A percentile compares a stretch with the other conserved stretches of the same genome.
These are phyloP conservation scores for Petroica traversi DNA, from an alignment of 2,113 vertebrate genomes.

Conservation along the genomic window DNA sequence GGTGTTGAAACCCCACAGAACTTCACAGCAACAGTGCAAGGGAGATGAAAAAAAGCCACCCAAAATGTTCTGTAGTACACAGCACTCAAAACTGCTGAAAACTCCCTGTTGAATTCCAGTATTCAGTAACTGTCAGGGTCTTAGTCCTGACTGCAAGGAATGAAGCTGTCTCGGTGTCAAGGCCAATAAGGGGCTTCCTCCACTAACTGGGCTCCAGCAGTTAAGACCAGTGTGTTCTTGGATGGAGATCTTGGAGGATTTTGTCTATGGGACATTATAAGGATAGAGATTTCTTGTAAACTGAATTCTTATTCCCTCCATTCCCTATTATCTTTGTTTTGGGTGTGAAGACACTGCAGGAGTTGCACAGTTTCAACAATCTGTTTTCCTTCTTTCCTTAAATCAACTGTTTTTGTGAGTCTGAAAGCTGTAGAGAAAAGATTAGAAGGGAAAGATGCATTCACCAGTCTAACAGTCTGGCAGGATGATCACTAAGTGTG, in stretches of 20 bases:
- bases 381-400: not conserved
- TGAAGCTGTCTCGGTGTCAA: not conserved
- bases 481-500: not conserved
- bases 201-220: not conserved
- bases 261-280: not conserved
- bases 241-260: not conserved
- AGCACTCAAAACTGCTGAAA: not conserved
- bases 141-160: not conserved
- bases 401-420: not conserved
- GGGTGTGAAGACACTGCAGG: not conserved
- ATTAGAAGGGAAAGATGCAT: not conserved
- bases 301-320: not conserved
- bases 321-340: not conserved
- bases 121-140: not conserved
- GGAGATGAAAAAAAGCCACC: not conserved
- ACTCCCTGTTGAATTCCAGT: not conserved
- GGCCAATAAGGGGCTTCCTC: not conserved
- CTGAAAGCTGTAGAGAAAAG: not conserved
- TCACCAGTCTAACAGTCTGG: not conserved
- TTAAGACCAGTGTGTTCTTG: not conserved
- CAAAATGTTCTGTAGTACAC: not conserved
- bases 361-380: not conserved
- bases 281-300: not conserved
- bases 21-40: not conserved
- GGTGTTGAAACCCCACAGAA: accelerated